Conservation (phyloP, 2,888 invertebrate genomes). For the Nephrotoma appendiculata region DNA sequence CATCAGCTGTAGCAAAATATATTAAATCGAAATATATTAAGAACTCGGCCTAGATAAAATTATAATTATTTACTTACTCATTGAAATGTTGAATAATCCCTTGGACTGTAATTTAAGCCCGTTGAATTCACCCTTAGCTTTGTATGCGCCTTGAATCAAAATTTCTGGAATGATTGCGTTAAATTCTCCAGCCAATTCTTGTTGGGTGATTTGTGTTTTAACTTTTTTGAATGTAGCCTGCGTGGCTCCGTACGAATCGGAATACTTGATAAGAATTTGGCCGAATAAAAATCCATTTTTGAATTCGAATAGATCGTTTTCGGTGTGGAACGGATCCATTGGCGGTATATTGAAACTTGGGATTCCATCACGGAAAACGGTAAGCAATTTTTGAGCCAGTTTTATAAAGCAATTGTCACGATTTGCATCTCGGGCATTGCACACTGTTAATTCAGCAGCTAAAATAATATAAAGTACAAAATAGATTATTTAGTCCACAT, state of each 20-base stretch:
- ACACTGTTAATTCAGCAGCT: conserved; percentile 17
- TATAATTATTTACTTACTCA: conserved; percentile 36
- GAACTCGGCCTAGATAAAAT: neutral
- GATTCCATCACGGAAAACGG: conserved; percentile 28
- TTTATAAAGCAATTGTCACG: conserved; percentile 43
- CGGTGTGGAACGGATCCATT: conserved; percentile 25
- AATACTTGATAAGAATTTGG: conserved; percentile 33
- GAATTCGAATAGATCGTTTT: conserved; percentile 23
- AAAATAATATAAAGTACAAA: neutral
- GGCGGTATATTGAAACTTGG: conserved; percentile 25
- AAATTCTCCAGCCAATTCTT: conserved; percentile 41
- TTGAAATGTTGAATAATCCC: conserved; percentile 41
- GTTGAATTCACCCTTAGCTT: conserved; percentile 46
- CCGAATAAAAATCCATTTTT: conserved; percentile 23
- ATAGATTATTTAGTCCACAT: neutral
- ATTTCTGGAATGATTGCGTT: conserved; percentile 41
- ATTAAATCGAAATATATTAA: conserved; percentile 6
- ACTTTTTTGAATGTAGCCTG: conserved; percentile 39
- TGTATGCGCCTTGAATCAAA: conserved; percentile 41
- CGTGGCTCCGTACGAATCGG: conserved; percentile 39
- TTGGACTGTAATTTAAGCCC: conserved; percentile 43
- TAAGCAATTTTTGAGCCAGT: conserved; percentile 37
- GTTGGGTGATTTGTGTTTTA: conserved; percentile 39
- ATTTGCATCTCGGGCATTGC: conserved; percentile 39
- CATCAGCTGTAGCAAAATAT: conserved; percentile 32